Percentiles rank a stretch among this genome's conserved stretches.
phyloP scores from a whole-genome alignment of 2,888 invertebrate genomes.

The Leucophenga montana region DNA sequence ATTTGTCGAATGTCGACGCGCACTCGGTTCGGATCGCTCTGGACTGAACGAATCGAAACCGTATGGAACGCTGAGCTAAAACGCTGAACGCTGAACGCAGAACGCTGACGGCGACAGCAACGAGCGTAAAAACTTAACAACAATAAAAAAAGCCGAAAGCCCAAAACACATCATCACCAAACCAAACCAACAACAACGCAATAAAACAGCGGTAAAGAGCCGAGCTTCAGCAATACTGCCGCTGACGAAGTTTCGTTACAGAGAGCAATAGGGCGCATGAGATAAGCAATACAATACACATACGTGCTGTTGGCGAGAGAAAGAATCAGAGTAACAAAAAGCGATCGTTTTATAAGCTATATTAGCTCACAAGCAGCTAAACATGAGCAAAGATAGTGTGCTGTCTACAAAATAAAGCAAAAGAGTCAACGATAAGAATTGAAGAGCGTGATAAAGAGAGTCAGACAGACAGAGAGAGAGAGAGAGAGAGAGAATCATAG shows the following conservation, averaged over 20 bases:
- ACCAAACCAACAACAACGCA: background rate
- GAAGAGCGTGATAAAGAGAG: background rate
- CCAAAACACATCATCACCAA: constrained; percentile 18
- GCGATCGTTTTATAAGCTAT: too few species aligned
- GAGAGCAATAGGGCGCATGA: constrained; percentile 30
- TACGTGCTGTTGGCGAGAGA: background rate
- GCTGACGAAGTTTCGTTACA: background rate
- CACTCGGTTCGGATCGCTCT: constrained; percentile 62
- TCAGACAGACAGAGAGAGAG: background rate
- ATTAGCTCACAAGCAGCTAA: too few species aligned
- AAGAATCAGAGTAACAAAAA: too few species aligned
- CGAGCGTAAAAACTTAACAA: constrained; percentile 27
- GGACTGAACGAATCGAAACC: constrained; percentile 45
- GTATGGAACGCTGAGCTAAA: constrained; percentile 11
- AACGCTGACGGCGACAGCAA: constrained; percentile 30
- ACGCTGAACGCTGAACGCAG: constrained; percentile 8
- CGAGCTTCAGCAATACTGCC: constrained; percentile 6
- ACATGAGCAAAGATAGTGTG: too few species aligned
- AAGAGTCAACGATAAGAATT: too few species aligned
- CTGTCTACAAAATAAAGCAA: too few species aligned
- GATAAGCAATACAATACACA: background rate
- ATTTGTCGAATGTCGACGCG: constrained; percentile 57
- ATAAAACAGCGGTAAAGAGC: background rate
- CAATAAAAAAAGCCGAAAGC: constrained; percentile 3
- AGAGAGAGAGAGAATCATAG: background rate